Evolutionary conservation across 1,140 invertebrate species (phyloP).

Genomic region (Sarcophaga peregrina): DNA sequence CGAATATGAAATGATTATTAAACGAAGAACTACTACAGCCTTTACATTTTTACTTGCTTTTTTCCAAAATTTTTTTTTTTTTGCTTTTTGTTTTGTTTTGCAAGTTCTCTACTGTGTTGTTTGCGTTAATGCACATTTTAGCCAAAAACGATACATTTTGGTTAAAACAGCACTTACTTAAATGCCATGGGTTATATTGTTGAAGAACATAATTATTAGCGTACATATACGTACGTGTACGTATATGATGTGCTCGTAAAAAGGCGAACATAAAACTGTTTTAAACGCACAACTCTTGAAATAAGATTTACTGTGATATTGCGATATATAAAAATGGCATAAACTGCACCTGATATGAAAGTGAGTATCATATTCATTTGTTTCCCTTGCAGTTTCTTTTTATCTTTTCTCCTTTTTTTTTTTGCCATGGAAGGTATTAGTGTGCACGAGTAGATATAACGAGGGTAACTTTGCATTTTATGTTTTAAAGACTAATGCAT

Average conservation of each 20-base stretch:
- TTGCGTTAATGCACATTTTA: background rate
- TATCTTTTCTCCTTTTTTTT: background rate
- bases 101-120: background rate
- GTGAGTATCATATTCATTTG: background rate
- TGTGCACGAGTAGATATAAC: background rate
- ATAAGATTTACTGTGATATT: background rate
- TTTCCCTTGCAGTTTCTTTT: background rate
- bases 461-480: background rate
- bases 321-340: background rate
- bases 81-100: too few relatives aligned
- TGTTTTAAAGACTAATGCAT: too few relatives aligned
- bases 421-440: background rate
- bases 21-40: too few relatives aligned
- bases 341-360: constrained; percentile 21
- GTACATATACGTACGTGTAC: too few relatives aligned
- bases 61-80: too few relatives aligned
- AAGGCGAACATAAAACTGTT: constrained; percentile 6
- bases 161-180: constrained; percentile 18
- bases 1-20: background rate
- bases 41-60: too few relatives aligned
- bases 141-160: constrained; percentile 24
- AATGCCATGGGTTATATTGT: constrained; percentile 17
- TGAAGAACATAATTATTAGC: constrained; percentile 18
- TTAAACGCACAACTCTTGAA: constrained; percentile 10
- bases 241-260: constrained; percentile 1